Conservation (phyloP, 2,113 vertebrate species). For the Muntiacus muntjak region DNA sequence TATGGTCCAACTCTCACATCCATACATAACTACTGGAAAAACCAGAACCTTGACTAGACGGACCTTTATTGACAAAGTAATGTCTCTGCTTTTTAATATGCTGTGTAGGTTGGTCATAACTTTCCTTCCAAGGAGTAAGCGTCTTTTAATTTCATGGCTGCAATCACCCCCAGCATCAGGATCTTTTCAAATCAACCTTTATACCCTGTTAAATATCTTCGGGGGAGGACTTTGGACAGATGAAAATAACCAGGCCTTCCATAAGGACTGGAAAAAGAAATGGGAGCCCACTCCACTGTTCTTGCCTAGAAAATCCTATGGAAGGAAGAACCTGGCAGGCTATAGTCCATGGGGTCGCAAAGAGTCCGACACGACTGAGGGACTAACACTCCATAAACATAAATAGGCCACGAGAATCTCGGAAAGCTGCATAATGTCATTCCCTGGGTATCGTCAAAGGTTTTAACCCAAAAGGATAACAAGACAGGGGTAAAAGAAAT, state of each 20-base stretch:
- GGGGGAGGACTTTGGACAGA: not conserved
- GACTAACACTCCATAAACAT: not conserved
- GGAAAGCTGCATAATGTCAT: not conserved
- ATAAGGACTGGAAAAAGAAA: not conserved
- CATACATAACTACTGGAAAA: not conserved
- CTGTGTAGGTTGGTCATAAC: not conserved
- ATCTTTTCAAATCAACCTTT: slow-evolving; percentile 9
- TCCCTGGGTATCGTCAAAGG: not conserved
- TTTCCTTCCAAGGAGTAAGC: not conserved
- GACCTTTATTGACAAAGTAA: not conserved
- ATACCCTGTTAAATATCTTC: slow-evolving; percentile 42
- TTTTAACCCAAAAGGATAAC: not conserved
- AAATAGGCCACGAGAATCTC: not conserved
- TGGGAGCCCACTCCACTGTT: not conserved
- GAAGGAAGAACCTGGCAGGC: not conserved
- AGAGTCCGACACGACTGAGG: not conserved
- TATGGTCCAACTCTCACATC: not conserved
- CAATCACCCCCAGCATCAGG: not conserved
- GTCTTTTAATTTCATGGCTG: not conserved
- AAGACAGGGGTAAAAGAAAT: not conserved
- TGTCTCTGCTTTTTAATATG: not conserved
- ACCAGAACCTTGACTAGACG: not conserved
- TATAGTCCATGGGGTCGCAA: not conserved
- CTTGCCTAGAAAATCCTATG: not conserved
- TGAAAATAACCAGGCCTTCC: slow-evolving; percentile 48